Evolutionary conservation across 1,140 invertebrate genomes (phyloP), one percentile per base, ranked within the genome.

Genomic region (Drosophila tropicalis): DNA sequence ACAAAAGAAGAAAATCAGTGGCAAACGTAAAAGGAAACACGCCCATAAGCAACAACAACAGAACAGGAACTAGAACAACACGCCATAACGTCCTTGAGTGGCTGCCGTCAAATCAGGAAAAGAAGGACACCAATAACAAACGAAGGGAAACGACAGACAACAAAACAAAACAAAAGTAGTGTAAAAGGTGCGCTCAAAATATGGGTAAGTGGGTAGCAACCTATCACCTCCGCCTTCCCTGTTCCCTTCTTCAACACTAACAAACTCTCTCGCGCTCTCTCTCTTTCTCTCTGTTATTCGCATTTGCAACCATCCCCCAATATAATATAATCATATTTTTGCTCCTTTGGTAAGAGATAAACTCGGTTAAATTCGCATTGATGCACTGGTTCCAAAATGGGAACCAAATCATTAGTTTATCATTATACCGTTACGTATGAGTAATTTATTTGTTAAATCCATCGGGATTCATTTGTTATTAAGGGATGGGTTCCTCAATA

Each of bases 181-280:
- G 73, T 69, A 70, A 70, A 85, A 62, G 78, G 74, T 81, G 82
- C 75, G 78, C 78, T 70, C 51, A 77, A 79, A 87, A 81, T 78
- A 86, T 86, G 82, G 82, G 82, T 86, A 86, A 86, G 82, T 86
- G 72, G 63, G 82, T 56, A 34, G 69, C 22, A 39, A 13, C 25
- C 25, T 70, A 34, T 3, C 17, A 51, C 44, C 44, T 55, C 32
- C 19, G n/a, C 56, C 41, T 32, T 12, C 17, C 56, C 25, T 12
- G 15, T 22, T 9, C 64, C 19, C 25, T 25, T n/a, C 9, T 61
- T 51, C 2, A 22, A 22, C 44, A 39, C 36, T 12, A 12, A 9
- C 34, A 29, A 6, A 29, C 9, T 39, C 36, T 39, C 36, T 39
- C 12, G 4, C 36, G 4, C 36, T 12, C 12, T 39, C 12, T 39